These are phyloP conservation scores for Hirtodrosophila alboralis DNA, from an alignment of 2,888 invertebrate species.

Conservation along the genomic window DNA sequence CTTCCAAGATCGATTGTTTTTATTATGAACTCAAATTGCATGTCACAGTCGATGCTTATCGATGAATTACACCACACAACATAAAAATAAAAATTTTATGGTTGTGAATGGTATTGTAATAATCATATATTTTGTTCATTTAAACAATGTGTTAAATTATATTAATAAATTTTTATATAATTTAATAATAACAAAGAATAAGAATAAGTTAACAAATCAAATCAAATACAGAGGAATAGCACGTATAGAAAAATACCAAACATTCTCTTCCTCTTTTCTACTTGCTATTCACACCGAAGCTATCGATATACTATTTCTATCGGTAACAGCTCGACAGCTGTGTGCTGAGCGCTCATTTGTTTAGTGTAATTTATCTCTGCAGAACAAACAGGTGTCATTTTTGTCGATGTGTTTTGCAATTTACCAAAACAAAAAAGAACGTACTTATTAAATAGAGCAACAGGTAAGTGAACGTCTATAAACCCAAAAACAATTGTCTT, in stretches of 20 bases:
- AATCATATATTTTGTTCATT: too few species aligned
- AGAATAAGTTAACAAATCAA: too few species aligned
- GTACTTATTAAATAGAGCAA: conserved; percentile 3
- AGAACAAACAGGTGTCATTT: conserved; percentile 18
- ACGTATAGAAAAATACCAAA: too few species aligned
- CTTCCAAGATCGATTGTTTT: conserved; percentile 9
- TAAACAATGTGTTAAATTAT: too few species aligned
- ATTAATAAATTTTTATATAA: too few species aligned
- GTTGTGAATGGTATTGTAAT: too few species aligned
- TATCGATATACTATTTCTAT: conserved; percentile 29
- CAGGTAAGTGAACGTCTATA: conserved; percentile 24
- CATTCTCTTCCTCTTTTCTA: not conserved
- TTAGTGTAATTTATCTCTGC: conserved; percentile 16
- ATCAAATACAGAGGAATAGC: too few species aligned
- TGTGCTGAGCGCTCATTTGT: conserved; percentile 37
- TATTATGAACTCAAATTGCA: not conserved
- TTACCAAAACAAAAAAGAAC: conserved; percentile 5
- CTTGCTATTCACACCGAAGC: not conserved
- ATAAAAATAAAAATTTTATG: too few species aligned
- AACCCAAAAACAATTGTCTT: not conserved
- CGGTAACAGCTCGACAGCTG: conserved; percentile 38
- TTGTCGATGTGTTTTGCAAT: not conserved
- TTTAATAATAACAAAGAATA: too few species aligned
- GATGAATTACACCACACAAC: too few species aligned
- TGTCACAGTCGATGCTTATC: not conserved